phyloP scores from a whole-genome alignment of 1,140 invertebrate genomes.

The Tetragonula clypearis region DNA sequence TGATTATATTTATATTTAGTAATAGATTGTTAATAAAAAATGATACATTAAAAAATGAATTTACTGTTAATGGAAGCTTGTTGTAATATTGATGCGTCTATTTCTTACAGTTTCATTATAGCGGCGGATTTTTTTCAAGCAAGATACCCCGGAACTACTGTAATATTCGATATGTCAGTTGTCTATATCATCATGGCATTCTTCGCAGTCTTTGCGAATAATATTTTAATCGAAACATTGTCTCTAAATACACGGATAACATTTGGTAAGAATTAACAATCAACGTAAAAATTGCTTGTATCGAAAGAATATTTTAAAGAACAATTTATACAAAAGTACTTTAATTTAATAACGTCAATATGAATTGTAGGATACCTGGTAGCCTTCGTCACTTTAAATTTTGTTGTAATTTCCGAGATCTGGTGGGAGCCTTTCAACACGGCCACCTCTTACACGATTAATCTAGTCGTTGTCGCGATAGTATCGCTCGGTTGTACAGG shows the following conservation, averaged over 20 bases:
- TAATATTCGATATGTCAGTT: constrained; percentile 95
- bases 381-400: constrained; percentile 90
- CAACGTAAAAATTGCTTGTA: not conserved
- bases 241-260: constrained; percentile 91
- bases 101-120: constrained; percentile 90
- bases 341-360: not conserved
- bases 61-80: not conserved
- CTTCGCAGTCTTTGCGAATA: constrained; percentile 92
- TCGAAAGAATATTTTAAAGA: not conserved
- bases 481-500: constrained; percentile 94
- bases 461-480: constrained; percentile 91
- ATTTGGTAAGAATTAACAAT: constrained; percentile 85
- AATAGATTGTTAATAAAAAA: not conserved
- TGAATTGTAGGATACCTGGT: constrained; percentile 88
- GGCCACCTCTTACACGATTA: constrained; percentile 89
- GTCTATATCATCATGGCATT: constrained; percentile 94
- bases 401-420: constrained; percentile 92
- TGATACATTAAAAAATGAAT: not conserved
- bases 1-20: not conserved
- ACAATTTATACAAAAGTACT: too few relatives aligned
- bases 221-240: constrained; percentile 91
- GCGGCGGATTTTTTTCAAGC: constrained; percentile 94
- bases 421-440: constrained; percentile 90
- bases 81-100: not conserved
- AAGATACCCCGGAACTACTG: constrained; percentile 90